Conservation (phyloP, 2,797 vertebrate species). For the Pseudochromis fuscus region DNA sequence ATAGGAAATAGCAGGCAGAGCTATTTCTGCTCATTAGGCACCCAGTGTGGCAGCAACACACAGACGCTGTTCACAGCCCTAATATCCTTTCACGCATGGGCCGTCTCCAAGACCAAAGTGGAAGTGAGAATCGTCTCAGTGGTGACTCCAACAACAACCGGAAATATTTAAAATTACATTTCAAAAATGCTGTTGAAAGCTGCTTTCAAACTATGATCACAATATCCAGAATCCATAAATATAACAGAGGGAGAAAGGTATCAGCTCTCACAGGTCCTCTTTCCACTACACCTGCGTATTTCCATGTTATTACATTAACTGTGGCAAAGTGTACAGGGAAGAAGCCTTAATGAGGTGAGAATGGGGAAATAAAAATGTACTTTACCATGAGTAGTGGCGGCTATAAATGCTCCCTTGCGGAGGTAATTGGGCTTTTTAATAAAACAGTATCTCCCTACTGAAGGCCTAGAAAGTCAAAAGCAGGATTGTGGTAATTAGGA, state of each 20-base stretch:
- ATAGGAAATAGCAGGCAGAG: slow-evolving; percentile 58
- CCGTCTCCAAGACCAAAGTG: slow-evolving; percentile 9
- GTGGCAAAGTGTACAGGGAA: slow-evolving; percentile 10
- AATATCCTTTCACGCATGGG: slow-evolving; percentile 20
- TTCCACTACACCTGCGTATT: slow-evolving; percentile 37
- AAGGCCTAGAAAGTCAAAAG: slow-evolving; percentile 12
- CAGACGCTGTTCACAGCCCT: slow-evolving; percentile 42
- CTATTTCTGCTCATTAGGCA: slow-evolving; percentile 75
- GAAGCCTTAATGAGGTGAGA: slow-evolving; percentile 53
- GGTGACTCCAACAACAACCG: too few relatives aligned
- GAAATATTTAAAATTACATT: too few relatives aligned
- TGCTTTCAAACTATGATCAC: too few relatives aligned
- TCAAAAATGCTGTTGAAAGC: too few relatives aligned
- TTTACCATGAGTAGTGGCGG: slow-evolving; percentile 45
- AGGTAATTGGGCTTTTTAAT: slow-evolving; percentile 58
- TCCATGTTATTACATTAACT: slow-evolving; percentile 49
- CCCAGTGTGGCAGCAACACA: slow-evolving; percentile 61
- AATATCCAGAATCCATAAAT: too few relatives aligned
- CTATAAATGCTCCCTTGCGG: slow-evolving; percentile 43
- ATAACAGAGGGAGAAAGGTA: not conserved
- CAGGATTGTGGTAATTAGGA: slow-evolving; percentile 15
- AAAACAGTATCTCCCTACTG: slow-evolving; percentile 39
- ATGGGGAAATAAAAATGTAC: slow-evolving; percentile 40
- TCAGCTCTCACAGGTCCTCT: not conserved
- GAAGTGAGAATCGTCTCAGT: slow-evolving; percentile 10